A percentile compares a stretch with the other conserved stretches of the same genome.
Evolutionary conservation across 2,113 vertebrate genomes (phyloP).

Genomic region (Syrrhaptes paradoxus): DNA sequence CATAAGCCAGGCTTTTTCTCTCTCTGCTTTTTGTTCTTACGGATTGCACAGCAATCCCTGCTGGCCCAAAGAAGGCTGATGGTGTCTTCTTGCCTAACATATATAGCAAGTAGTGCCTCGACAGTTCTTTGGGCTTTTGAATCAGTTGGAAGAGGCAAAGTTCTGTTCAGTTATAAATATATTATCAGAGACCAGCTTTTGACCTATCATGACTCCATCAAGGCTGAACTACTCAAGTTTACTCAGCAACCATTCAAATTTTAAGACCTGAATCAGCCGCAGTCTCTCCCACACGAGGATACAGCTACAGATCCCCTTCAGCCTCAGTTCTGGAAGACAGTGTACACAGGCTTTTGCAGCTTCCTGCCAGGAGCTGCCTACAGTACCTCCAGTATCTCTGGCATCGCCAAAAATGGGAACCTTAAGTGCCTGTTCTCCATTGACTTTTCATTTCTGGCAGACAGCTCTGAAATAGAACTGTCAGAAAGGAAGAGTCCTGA

Average conservation of each 20-base stretch:
- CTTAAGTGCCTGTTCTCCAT: not conserved
- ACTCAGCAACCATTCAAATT: not conserved
- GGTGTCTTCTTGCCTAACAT: not conserved
- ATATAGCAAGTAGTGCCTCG: not conserved
- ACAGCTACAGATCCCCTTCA: not conserved
- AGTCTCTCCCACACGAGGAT: not conserved
- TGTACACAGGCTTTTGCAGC: not conserved
- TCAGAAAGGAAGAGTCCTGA: not conserved
- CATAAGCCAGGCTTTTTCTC: not conserved
- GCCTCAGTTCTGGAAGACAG: not conserved
- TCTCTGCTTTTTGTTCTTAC: not conserved
- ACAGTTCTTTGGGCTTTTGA: not conserved
- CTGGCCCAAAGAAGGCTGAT: not conserved
- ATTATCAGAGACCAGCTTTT: not conserved
- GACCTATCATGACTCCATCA: not conserved
- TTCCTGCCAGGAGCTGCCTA: not conserved
- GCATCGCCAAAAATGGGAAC: not conserved
- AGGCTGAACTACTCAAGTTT: not conserved
- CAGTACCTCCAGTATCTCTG: not conserved
- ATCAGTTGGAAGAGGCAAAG: not conserved
- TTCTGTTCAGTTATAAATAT: not conserved
- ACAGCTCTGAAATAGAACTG: not conserved
- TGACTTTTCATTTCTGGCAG: not conserved
- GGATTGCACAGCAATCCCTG: not conserved
- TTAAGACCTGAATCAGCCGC: not conserved